These are phyloP conservation scores for Bovichtus variegatus DNA, from an alignment of 2,797 vertebrate genomes.

Conservation along the genomic window DNA sequence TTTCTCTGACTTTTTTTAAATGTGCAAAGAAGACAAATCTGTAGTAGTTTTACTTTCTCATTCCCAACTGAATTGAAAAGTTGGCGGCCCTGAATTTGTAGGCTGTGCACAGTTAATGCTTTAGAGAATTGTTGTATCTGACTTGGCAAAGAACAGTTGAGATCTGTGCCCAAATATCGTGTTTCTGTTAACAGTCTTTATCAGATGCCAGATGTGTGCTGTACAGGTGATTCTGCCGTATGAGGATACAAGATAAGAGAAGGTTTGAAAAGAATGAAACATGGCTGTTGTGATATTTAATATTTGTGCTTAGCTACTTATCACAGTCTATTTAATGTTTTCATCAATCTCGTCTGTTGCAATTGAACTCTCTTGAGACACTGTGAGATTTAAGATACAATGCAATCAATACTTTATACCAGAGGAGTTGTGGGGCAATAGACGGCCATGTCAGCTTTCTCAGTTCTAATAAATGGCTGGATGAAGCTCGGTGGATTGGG, in stretches of 20 bases:
- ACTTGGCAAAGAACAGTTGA: constrained; percentile 5
- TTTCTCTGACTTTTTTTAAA: too few species aligned
- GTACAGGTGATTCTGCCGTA: background rate
- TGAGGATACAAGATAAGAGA: background rate
- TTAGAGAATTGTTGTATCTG: background rate
- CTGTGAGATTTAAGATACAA: constrained; percentile 19
- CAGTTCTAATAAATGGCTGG: constrained; percentile 28
- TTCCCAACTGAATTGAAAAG: too few species aligned
- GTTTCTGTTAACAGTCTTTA: constrained; percentile 25
- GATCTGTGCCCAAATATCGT: background rate
- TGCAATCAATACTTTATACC: constrained; percentile 54
- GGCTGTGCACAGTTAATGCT: background rate
- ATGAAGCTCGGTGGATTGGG: background rate
- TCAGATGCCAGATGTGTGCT: background rate
- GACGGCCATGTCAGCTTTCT: constrained; percentile 22
- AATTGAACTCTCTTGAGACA: constrained; percentile 26
- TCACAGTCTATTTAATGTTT: constrained; percentile 44
- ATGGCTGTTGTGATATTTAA: constrained; percentile 32
- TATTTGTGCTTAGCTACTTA: constrained; percentile 23
- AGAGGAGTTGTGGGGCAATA: constrained; percentile 10
- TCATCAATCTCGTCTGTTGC: constrained; percentile 26
- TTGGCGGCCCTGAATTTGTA: background rate
- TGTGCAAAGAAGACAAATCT: too few species aligned
- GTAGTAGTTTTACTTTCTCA: too few species aligned
- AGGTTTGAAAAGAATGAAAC: constrained; percentile 14